Percentiles rank a stretch among this genome's conserved stretches.
These are phyloP conservation scores for Hedya salicella DNA, from an alignment of 2,888 invertebrate genomes.

Conservation along the genomic window DNA sequence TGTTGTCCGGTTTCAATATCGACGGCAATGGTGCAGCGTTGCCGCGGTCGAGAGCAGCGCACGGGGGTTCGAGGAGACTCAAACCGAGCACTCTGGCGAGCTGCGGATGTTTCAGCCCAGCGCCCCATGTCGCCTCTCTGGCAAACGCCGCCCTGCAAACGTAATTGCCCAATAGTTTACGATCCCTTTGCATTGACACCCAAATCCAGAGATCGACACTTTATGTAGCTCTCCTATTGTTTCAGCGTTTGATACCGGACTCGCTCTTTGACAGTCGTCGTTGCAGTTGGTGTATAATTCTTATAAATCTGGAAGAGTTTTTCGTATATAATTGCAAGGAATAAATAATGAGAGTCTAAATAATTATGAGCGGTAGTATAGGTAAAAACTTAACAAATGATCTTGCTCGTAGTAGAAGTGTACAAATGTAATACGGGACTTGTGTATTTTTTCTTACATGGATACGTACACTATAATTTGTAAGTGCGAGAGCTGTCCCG, in stretches of 20 bases:
- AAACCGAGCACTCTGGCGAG: slow-evolving; percentile 93
- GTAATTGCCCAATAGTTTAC: slow-evolving; percentile 13
- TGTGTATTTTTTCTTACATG: no score
- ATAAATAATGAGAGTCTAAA: no score
- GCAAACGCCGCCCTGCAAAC: slow-evolving; percentile 91
- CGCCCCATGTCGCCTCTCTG: slow-evolving; percentile 94
- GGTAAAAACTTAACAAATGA: no score
- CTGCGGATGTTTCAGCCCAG: slow-evolving; percentile 92
- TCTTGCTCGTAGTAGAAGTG: no score
- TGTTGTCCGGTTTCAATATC: slow-evolving; percentile 84
- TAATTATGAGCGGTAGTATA: no score
- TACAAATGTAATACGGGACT: no score
- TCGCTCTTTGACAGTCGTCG: neutral
- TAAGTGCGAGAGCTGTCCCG: no score
- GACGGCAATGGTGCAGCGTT: slow-evolving; percentile 93
- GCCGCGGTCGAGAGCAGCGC: slow-evolving; percentile 95
- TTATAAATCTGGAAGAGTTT: no score
- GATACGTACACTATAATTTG: no score
- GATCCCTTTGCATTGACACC: neutral
- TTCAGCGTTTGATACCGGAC: neutral
- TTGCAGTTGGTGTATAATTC: no score
- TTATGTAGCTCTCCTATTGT: neutral
- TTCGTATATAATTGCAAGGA: no score
- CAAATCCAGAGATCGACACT: neutral
- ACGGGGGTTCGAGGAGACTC: slow-evolving; percentile 93